phyloP scores from a whole-genome alignment of 2,797 vertebrate genomes.

The Momotus momota region DNA sequence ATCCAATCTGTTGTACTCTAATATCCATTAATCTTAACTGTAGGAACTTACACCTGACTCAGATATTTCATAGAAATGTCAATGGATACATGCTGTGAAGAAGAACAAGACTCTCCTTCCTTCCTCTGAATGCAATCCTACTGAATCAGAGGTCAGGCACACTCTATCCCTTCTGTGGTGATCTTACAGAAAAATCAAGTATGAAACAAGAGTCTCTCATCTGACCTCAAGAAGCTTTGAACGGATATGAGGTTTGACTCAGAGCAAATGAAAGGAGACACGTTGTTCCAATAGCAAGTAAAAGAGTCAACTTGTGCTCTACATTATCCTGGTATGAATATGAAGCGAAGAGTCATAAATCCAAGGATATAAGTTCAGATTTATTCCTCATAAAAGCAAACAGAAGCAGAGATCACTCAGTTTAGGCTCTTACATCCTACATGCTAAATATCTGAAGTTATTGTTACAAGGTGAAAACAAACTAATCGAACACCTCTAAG shows the following conservation, averaged over 20 bases:
- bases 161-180: neutral
- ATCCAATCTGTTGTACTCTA: neutral
- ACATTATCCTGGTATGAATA: neutral
- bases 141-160: neutral
- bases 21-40: neutral
- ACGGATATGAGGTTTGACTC: neutral
- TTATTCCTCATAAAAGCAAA: neutral
- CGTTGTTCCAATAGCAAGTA: neutral
- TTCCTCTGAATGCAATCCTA: neutral
- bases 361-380: neutral
- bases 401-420: neutral
- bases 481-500: neutral
- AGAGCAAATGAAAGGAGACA: neutral
- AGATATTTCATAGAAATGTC: neutral
- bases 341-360: neutral
- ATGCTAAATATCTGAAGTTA: neutral
- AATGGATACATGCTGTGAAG: neutral
- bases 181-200: neutral
- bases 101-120: neutral
- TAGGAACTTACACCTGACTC: neutral
- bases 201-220: neutral
- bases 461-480: constrained; percentile 2
- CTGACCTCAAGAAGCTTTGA: neutral
- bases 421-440: constrained; percentile 38
- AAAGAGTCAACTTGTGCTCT: neutral